Conservation (phyloP, 2,888 invertebrate genomes). For the Dryomyza anilis region DNA sequence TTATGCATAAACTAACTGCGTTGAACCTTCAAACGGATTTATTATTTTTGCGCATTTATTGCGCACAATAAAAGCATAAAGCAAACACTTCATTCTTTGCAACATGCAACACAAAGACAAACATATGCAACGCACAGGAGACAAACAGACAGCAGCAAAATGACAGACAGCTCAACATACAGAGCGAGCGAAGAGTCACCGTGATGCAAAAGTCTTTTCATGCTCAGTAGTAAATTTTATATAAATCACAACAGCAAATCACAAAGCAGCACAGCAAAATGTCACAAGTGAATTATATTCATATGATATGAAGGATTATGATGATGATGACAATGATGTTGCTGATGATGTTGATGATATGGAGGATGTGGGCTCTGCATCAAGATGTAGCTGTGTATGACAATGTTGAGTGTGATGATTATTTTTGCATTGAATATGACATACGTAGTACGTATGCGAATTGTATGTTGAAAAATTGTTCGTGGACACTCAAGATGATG, state of each 20-base stretch:
- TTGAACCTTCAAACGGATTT: constrained; percentile 9
- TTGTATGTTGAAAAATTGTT: too few species aligned
- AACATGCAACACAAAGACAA: neutral
- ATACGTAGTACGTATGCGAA: too few species aligned
- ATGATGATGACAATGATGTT: neutral
- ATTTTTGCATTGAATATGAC: too few species aligned
- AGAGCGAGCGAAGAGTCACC: too few species aligned
- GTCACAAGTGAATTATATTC: constrained; percentile 20
- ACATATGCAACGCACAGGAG: neutral
- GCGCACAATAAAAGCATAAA: constrained; percentile 14
- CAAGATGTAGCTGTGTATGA: neutral
- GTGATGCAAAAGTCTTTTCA: neutral
- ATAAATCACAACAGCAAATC: constrained; percentile 12
- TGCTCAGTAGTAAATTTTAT: neutral
- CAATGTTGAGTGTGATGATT: neutral
- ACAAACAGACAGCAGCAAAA: neutral
- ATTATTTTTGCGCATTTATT: constrained; percentile 14
- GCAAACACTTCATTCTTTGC: neutral
- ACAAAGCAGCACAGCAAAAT: constrained; percentile 18
- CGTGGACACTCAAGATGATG: too few species aligned
- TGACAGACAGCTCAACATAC: neutral
- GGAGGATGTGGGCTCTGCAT: neutral
- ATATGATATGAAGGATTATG: constrained; percentile 1
- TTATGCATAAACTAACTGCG: too few species aligned
- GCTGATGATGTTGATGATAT: neutral